Evolutionary conservation across 2,888 invertebrate genomes (phyloP), one percentile per base, ranked within the genome.

Genomic region (Netelia fuscicornis): DNA sequence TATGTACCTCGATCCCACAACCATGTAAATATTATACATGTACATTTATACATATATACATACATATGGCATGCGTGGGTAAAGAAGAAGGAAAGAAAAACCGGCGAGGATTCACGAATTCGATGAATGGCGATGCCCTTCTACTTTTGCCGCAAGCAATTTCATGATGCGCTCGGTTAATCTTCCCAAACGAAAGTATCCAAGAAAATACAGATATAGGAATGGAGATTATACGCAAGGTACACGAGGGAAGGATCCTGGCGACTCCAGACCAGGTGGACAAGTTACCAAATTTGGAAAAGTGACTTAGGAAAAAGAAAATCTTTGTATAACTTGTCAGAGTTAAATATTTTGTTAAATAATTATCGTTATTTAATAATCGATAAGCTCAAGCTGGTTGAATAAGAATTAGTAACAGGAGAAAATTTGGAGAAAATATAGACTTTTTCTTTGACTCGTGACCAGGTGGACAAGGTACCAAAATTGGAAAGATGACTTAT

Each of bases 81-180:
- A 58, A 58, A 48, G 13, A 48, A 48, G 13, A 48, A 48, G 13
- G 48, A 48, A 48, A 13, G 37, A 37, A 48, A 13, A 62, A 17
- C 48, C 44, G 62, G 17, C 48, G 74, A 62, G 13, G 62, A 74
- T 62, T 62, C 62, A 62, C 17, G 2, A 48, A 52, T 44, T 52
- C 17, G 17, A 10, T 30, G 44, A 62, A 74, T 48, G 37, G 74
- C 48, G 48, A 48, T 74, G 62, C 62, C 62, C n/a, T 44, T 37
- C 23, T 25, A 62, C 25, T 74, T 74, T 62, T 48, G n/a, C 74
- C 30, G 1, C 0, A 44, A 44, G 74, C 60, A 60, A 74, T 74
- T 37, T 48, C n/a, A 74, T 74, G 37, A 65, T 65, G 44, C 44
- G 44, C 65, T 44, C 44, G n/a, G 2, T 20, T 65, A 44, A 44